Percentiles rank a stretch among this genome's conserved stretches.
Evolutionary conservation across 2,113 vertebrate species (phyloP).

Genomic region (Irena cyanogastra): DNA sequence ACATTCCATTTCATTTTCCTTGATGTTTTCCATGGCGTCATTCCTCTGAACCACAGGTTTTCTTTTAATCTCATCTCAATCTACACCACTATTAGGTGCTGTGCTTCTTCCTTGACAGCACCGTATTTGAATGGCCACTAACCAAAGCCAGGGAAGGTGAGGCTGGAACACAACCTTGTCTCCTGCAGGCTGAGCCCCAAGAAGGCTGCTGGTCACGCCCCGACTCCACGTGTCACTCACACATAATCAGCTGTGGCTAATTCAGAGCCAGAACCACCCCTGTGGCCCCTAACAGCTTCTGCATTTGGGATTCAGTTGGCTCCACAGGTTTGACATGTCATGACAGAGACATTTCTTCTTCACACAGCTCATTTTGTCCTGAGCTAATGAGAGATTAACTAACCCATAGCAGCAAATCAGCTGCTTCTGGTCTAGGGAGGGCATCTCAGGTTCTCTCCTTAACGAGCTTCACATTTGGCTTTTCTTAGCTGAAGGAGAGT

Average conservation of each 20-base stretch:
- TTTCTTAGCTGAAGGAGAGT: slow-evolving; percentile 44
- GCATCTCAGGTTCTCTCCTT: background rate
- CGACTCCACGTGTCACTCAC: background rate
- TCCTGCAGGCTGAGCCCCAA: background rate
- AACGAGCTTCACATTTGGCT: background rate
- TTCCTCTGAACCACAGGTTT: slow-evolving; percentile 42
- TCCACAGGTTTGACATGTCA: slow-evolving; percentile 1
- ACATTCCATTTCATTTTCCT: slow-evolving; percentile 39
- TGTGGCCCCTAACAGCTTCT: background rate
- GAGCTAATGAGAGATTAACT: slow-evolving; percentile 24
- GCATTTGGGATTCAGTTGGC: background rate
- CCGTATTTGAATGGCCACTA: background rate
- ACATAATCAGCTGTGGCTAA: background rate
- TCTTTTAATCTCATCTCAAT: slow-evolving; percentile 43
- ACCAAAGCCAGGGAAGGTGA: background rate
- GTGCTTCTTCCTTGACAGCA: slow-evolving; percentile 2
- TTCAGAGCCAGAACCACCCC: background rate
- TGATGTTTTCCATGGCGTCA: slow-evolving; percentile 20
- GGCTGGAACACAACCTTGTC: background rate
- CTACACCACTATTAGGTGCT: background rate
- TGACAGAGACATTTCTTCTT: slow-evolving; percentile 12
- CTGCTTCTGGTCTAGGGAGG: background rate
- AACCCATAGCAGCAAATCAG: background rate
- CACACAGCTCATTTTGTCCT: background rate
- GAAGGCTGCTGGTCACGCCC: background rate